These are phyloP conservation scores for Gadus chalcogrammus DNA, from an alignment of 2,113 vertebrate genomes.

Conservation along the genomic window DNA sequence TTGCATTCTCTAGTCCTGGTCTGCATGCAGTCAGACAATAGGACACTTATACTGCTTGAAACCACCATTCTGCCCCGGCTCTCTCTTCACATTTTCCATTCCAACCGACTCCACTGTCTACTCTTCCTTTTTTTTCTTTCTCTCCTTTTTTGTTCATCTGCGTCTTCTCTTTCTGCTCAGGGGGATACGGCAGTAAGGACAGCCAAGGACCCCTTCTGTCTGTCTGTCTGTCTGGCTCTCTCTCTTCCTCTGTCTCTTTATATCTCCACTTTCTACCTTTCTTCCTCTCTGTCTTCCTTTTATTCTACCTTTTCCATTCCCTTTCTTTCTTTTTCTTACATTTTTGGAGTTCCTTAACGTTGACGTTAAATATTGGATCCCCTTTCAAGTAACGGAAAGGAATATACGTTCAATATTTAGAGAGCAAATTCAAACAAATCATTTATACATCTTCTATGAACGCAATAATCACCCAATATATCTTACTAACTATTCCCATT, in stretches of 20 bases:
- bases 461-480: too few species aligned
- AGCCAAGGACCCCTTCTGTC: neutral
- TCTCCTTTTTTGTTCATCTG: slow-evolving; percentile 29
- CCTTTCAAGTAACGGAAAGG: too few species aligned
- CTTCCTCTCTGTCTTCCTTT: neutral
- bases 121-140: slow-evolving; percentile 1
- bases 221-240: neutral
- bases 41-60: slow-evolving; percentile 57
- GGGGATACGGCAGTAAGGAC: slow-evolving; percentile 12
- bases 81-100: slow-evolving; percentile 62
- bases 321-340: slow-evolving; percentile 22
- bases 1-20: slow-evolving; percentile 2
- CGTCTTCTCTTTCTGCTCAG: slow-evolving; percentile 39
- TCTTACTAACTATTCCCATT: too few species aligned
- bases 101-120: slow-evolving; percentile 11
- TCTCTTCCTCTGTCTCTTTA: neutral
- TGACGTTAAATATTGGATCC: too few species aligned
- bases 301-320: neutral
- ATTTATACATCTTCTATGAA: too few species aligned
- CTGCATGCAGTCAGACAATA: slow-evolving; percentile 48
- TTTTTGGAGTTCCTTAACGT: too few species aligned
- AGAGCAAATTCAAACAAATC: too few species aligned
- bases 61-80: slow-evolving; percentile 34
- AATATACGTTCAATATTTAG: too few species aligned
- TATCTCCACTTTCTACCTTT: neutral